Evolutionary conservation across 2,888 invertebrate genomes (phyloP).

Genomic region (Lissonota sp.): DNA sequence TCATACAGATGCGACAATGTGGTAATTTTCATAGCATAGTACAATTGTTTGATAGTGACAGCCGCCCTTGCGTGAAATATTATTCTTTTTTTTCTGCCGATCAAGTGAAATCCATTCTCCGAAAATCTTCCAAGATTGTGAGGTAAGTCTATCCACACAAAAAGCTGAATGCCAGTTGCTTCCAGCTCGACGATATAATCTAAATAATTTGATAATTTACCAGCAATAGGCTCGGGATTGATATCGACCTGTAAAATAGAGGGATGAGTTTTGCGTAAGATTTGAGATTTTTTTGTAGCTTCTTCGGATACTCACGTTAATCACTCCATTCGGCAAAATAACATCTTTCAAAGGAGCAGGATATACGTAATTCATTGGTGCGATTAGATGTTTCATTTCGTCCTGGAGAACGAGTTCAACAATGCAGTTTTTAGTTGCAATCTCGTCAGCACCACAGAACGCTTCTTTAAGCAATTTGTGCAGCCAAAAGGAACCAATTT

Average conservation of each 20-base stretch:
- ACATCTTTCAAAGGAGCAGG: constrained; percentile 86
- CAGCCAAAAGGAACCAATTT: constrained; percentile 75
- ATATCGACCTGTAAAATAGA: constrained; percentile 72
- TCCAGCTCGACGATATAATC: constrained; percentile 81
- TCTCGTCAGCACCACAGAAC: constrained; percentile 76
- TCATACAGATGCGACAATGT: constrained; percentile 71
- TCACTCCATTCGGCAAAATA: constrained; percentile 84
- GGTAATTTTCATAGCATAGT: constrained; percentile 26
- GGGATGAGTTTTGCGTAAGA: constrained; percentile 1
- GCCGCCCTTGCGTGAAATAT: constrained; percentile 51
- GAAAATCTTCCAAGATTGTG: constrained; percentile 87
- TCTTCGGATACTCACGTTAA: constrained; percentile 84
- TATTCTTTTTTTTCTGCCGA: constrained; percentile 75
- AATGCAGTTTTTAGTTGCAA: constrained; percentile 82
- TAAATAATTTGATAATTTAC: constrained; percentile 68
- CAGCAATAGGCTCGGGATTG: constrained; percentile 62
- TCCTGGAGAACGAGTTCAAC: constrained; percentile 85
- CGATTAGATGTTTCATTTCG: constrained; percentile 80
- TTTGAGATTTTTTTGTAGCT: constrained; percentile 24
- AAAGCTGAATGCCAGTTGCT: constrained; percentile 86
- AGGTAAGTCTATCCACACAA: constrained; percentile 88
- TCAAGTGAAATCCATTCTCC: constrained; percentile 90
- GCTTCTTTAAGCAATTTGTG: constrained; percentile 77
- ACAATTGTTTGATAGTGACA: constrained; percentile 47
- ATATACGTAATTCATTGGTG: constrained; percentile 89